Evolutionary conservation across 2,888 invertebrate genomes (phyloP), one percentile per base, ranked within the genome.

Genomic region (Argyresthia goedartella): DNA sequence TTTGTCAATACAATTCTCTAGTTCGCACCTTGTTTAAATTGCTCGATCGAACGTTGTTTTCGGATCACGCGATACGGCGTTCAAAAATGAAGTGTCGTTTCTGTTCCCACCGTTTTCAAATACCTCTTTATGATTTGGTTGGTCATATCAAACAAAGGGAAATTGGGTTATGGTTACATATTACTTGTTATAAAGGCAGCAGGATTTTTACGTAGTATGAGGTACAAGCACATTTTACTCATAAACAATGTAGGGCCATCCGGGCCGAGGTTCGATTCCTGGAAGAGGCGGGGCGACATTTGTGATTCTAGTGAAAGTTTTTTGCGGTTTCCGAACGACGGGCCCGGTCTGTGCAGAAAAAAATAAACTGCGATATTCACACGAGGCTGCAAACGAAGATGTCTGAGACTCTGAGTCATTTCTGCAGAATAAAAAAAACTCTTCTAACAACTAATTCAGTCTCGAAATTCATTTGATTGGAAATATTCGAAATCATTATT

Each of bases 1-100:
- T 70, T 67, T 66, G 66, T 66, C 69, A 62, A 69, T 70, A 66
- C 58, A 41, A 49, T 49, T 49, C 36, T 14, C 36, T 36, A 25
- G 10, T 49, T 49, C 16, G 41, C 41, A 41, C 49, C 49, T 49
- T 49, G 49, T 42, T 49, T 49, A n/a, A 33, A 33, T 9, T 46
- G 48, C 16, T 41, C 25, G 41, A 42, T 41, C 35, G 35, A 36
- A 36, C 14, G 25, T 11, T 13, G 25, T 11, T 13, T 13, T 9
- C n/a, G 13, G 15, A 25, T 11, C 49, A 49, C 49, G 49, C 49
- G 25, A 49, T 41, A 16, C 10, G 41, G 14, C 10, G 14, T 13
- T 14, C n/a, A 10, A 25, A 25, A 25, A 4, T 25, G 25, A 6
- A 25, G 6, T 6, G 25, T 25, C 25, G 6, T 25, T 25, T 25